Percentiles rank a stretch among this genome's conserved stretches.
Evolutionary conservation across 2,113 vertebrate species (phyloP).

Genomic region (Macroglossus sobrinus): DNA sequence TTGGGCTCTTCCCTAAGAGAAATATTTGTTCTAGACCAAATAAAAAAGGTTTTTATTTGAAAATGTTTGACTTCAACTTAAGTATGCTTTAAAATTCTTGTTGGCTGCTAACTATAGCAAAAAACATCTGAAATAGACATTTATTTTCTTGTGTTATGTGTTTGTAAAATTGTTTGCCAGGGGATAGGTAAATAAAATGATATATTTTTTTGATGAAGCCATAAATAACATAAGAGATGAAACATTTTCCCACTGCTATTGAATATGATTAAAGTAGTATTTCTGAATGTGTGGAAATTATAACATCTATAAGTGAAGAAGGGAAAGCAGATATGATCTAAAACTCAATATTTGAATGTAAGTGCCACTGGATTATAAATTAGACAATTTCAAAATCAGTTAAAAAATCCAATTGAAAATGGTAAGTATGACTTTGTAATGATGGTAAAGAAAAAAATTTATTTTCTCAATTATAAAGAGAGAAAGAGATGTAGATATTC

Average conservation of each 20-base stretch:
- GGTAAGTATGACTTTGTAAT: constrained; percentile 15
- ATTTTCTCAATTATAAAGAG: background rate
- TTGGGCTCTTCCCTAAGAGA: background rate
- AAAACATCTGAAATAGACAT: background rate
- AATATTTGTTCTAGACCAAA: constrained; percentile 13
- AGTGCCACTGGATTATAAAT: background rate
- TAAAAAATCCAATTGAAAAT: background rate
- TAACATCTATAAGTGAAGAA: background rate
- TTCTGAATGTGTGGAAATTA: constrained; percentile 7
- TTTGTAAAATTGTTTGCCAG: background rate
- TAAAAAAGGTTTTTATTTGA: constrained; percentile 28
- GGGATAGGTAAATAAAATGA: background rate
- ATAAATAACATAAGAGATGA: background rate
- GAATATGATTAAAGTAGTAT: background rate
- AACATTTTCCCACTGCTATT: background rate
- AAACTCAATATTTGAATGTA: constrained; percentile 8
- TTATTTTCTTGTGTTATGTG: background rate
- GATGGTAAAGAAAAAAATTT: background rate
- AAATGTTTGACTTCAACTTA: background rate
- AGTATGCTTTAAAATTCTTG: background rate
- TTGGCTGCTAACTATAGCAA: background rate
- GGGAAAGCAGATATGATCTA: constrained; percentile 9
- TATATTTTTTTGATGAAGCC: background rate
- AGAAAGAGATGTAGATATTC: constrained; percentile 19
- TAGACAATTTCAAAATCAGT: constrained; percentile 36